A percentile compares a stretch with the other conserved stretches of the same genome.
Evolutionary conservation across 2,797 vertebrate species (phyloP).

Genomic region (Poecilia gillii): DNA sequence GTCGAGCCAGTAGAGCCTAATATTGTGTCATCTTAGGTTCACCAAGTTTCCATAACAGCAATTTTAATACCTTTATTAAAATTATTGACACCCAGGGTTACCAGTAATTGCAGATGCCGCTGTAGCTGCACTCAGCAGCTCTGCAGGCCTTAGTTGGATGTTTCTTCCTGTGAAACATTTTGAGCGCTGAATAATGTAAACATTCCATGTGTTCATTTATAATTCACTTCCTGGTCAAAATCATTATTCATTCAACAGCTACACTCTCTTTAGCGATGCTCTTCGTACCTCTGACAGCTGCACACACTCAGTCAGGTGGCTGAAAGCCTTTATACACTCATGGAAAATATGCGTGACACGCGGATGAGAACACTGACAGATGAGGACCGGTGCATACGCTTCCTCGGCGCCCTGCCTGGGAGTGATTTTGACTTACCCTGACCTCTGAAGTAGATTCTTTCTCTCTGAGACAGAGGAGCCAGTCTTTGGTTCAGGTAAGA

Average conservation of each 20-base stretch:
- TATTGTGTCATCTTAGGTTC: background rate
- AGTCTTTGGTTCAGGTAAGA: background rate
- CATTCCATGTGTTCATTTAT: conserved; percentile 19
- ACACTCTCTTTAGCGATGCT: background rate
- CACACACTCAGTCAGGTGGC: background rate
- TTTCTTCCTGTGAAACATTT: background rate
- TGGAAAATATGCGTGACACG: background rate
- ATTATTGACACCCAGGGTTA: background rate
- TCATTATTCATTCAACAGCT: conserved; percentile 28
- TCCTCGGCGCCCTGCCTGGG: background rate
- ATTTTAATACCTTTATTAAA: background rate
- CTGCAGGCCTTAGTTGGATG: background rate
- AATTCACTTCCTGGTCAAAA: conserved; percentile 23
- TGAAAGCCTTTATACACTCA: conserved; percentile 5
- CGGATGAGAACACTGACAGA: background rate
- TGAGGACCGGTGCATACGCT: background rate
- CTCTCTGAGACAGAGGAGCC: background rate
- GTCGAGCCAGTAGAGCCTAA: too few relatives aligned
- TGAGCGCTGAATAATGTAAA: background rate
- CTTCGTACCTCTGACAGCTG: background rate
- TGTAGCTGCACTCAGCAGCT: background rate
- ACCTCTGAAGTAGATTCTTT: background rate
- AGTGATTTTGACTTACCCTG: background rate
- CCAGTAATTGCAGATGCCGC: background rate
- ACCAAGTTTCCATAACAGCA: background rate